These are phyloP conservation scores for Coptodon bakossiorum DNA, from an alignment of 2,113 vertebrate genomes.

Conservation along the genomic window DNA sequence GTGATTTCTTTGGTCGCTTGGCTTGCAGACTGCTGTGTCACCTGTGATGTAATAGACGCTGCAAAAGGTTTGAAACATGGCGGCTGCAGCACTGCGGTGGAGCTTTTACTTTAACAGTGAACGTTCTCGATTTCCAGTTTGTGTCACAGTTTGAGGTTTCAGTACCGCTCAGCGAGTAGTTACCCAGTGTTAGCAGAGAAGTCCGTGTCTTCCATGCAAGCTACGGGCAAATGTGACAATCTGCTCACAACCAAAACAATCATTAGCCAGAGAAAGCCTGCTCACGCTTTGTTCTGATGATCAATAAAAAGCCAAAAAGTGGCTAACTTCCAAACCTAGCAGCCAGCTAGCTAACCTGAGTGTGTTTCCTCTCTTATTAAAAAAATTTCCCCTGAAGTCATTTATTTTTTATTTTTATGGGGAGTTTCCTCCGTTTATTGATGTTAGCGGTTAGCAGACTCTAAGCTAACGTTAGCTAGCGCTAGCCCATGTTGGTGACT, in stretches of 20 bases:
- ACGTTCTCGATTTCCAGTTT: background rate
- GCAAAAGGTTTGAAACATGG: background rate
- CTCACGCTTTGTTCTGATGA: background rate
- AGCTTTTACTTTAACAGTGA: background rate
- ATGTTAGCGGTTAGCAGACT: background rate
- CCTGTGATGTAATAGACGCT: background rate
- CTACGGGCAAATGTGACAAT: background rate
- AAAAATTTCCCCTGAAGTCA: background rate
- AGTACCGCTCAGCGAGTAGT: background rate
- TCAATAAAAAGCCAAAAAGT: background rate
- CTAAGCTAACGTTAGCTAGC: background rate
- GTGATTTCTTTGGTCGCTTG: background rate
- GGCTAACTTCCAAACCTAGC: background rate
- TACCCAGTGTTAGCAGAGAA: background rate
- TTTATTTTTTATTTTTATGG: background rate
- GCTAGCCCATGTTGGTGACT: background rate
- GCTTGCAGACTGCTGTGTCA: background rate
- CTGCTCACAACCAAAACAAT: background rate
- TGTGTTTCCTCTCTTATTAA: background rate
- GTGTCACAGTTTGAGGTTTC: background rate
- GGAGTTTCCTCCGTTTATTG: background rate
- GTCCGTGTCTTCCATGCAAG: background rate
- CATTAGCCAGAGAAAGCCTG: fast-evolving
- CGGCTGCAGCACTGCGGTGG: background rate
- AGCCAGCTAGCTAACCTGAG: fast-evolving